Conservation (phyloP, 2,797 vertebrate genomes). For the Pteronotus mesoamericanus region DNA sequence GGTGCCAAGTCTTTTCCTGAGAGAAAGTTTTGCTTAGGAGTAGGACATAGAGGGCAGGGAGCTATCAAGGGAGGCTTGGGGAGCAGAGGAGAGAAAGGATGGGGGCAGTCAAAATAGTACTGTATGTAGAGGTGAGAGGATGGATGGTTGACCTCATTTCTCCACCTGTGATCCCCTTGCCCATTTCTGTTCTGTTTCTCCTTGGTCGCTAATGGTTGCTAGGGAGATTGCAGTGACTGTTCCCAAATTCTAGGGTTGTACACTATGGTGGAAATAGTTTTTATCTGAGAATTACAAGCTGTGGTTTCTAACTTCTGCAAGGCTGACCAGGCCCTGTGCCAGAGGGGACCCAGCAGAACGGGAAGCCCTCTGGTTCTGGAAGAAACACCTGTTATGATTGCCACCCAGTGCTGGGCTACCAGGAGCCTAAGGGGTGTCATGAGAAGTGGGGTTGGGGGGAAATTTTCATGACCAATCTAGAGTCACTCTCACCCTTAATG, state of each 20-base stretch:
- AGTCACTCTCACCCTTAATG: neutral
- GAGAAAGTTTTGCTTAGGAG: neutral
- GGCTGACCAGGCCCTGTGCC: neutral
- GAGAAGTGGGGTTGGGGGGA: neutral
- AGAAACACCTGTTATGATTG: neutral
- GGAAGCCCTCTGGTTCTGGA: neutral
- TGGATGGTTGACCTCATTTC: neutral
- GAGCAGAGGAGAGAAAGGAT: too few relatives aligned
- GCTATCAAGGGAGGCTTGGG: neutral
- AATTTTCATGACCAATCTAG: neutral
- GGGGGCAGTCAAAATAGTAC: neutral
- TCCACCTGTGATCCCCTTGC: neutral
- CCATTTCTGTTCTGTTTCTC: neutral
- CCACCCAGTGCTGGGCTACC: neutral
- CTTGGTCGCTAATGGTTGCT: neutral
- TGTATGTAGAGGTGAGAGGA: rapidly evolving
- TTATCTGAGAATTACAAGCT: neutral
- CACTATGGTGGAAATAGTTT: neutral
- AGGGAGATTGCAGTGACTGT: neutral
- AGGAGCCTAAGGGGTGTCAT: neutral
- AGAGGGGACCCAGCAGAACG: neutral
- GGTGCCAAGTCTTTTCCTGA: neutral
- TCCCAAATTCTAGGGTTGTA: neutral
- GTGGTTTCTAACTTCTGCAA: neutral
- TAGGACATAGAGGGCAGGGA: neutral